Evolutionary conservation across 2,888 invertebrate species (phyloP), one percentile per base, ranked within the genome.

Genomic region (Perizoma flavofasciatum): DNA sequence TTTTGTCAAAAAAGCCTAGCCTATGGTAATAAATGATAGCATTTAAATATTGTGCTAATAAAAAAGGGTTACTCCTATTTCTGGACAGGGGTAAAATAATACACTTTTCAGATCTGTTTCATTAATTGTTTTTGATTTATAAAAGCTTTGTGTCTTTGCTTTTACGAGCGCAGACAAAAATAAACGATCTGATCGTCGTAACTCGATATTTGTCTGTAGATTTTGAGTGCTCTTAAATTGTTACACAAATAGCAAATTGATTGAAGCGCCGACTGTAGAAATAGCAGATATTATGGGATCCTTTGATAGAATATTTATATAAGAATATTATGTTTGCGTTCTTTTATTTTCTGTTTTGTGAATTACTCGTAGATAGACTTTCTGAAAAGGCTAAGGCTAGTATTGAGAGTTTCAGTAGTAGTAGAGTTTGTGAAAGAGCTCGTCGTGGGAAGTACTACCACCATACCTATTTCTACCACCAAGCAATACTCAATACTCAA

Each of bases 171-270:
- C 47, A 37, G 32, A 43, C 37, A 35, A 37, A 51, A 51, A 51
- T 51, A 51, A 44, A 51, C 34, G 40, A 47, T n/a, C 5, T n/a
- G 11, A 47, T 54, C n/a, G 41, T 35, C 41, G 37, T 48, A 50
- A 52, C 47, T 51, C 41, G 43, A 58, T 48, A 52, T 52, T 37
- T n/a, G 11, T 32, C 37, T 51, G 22, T 43, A 43, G n/a, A 8
- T 41, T 32, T 5, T 40, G 10, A 54, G 50, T 48, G 43, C 51
- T 58, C 37, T 51, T 43, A 52, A 48, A 52, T 52, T 58, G 51
- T 43, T 41, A 46, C 47, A 57, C 34, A 57, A 51, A 41, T 52
- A 43, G 22, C 33, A 34, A 33, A 45, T 41, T 47, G 41, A 35
- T 58, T 37, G 22, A 22, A 22, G 22, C 22, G 22, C 1, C 22